Conservation (phyloP, 1,140 invertebrate species). For the Venustaconcha ellipsiformis region DNA sequence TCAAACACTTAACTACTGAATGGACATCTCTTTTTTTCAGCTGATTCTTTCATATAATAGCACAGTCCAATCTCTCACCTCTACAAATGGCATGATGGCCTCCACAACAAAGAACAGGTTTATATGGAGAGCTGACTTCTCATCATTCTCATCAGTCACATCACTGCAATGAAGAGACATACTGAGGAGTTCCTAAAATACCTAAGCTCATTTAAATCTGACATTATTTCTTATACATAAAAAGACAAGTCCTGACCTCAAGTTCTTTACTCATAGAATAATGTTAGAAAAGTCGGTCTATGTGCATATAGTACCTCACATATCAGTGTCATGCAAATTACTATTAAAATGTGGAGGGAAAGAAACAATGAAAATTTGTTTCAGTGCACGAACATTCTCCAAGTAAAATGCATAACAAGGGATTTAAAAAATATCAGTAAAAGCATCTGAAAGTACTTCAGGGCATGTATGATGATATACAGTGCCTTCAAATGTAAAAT, state of each 20-base stretch:
- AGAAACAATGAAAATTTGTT: no score
- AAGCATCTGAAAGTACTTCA: no score
- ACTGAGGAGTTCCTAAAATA: neutral
- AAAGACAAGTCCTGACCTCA: neutral
- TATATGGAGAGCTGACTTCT: slow-evolving; percentile 51
- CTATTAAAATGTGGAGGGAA: no score
- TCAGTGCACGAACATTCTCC: no score
- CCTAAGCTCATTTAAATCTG: neutral
- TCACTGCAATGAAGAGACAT: slow-evolving; percentile 48
- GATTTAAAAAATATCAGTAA: no score
- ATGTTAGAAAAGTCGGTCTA: neutral
- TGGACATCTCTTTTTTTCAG: no score
- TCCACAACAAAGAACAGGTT: slow-evolving; percentile 65
- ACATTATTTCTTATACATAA: neutral
- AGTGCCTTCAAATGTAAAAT: no score
- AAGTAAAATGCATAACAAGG: no score
- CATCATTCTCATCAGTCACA: slow-evolving; percentile 54
- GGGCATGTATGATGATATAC: no score
- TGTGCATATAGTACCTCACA: neutral
- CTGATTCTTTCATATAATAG: no score
- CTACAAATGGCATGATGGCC: slow-evolving; percentile 63
- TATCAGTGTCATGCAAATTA: neutral
- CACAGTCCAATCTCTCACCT: slow-evolving; percentile 44
- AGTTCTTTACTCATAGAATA: no score
- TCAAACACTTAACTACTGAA: no score